Evolutionary conservation across 2,888 invertebrate genomes (phyloP).

Genomic region (Choreutis nemorana): DNA sequence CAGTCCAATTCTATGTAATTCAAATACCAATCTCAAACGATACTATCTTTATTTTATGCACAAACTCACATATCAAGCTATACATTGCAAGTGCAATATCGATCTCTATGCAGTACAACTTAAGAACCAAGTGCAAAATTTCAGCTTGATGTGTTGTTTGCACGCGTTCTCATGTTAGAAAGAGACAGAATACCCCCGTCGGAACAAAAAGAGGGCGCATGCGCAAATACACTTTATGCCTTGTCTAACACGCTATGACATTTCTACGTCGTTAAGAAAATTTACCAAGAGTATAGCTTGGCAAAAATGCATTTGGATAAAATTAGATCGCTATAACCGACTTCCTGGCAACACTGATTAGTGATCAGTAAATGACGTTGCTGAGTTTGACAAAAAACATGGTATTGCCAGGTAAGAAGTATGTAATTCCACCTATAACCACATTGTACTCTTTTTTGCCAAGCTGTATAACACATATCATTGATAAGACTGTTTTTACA

Average conservation of each 20-base stretch:
- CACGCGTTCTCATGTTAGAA: constrained; percentile 26
- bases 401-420: no score
- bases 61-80: constrained; percentile 13
- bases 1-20: constrained; percentile 4
- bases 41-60: constrained; percentile 11
- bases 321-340: no score
- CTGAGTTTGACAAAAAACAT: no score
- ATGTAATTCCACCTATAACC: no score
- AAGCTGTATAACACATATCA: no score
- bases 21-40: constrained; percentile 11
- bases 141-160: constrained; percentile 26
- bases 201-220: constrained; percentile 59
- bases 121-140: constrained; percentile 30
- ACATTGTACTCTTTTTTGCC: no score
- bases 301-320: no score
- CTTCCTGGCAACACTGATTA: no score
- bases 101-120: constrained; percentile 16
- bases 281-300: no score
- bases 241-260: constrained; percentile 23
- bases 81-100: constrained; percentile 31
- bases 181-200: constrained; percentile 33
- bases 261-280: no score
- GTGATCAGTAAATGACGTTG: no score
- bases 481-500: no score
- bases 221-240: constrained; percentile 26